Conservation (phyloP, 2,797 vertebrate genomes). For the Arrhamphus sclerolepis region DNA sequence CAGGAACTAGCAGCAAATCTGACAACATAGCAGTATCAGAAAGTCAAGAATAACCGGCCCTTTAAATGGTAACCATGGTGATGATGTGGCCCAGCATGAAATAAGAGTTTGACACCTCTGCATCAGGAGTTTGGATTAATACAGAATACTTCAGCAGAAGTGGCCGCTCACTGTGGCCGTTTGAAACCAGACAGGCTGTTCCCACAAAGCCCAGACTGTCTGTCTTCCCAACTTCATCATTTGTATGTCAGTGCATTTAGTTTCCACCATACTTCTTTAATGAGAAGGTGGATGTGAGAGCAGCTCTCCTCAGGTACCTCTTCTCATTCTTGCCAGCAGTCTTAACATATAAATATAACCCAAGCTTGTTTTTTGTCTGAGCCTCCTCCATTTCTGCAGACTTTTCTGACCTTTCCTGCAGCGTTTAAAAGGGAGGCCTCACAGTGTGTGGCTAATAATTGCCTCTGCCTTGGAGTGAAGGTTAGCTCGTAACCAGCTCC, state of each 20-base stretch:
- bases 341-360: not conserved
- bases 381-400: not conserved
- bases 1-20: too few relatives aligned
- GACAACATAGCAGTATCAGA: too few relatives aligned
- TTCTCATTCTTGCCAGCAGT: too few relatives aligned
- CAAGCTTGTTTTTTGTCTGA: not conserved
- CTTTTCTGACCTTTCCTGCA: constrained; percentile 19
- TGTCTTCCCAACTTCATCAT: constrained; percentile 13
- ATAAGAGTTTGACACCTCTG: too few relatives aligned
- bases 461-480: constrained; percentile 9
- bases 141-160: constrained; percentile 3
- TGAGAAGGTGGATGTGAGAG: too few relatives aligned
- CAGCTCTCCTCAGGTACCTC: too few relatives aligned
- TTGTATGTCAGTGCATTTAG: constrained; percentile 17
- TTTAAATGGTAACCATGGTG: too few relatives aligned
- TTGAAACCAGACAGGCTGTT: not conserved
- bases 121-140: not conserved
- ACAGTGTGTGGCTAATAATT: constrained; percentile 16
- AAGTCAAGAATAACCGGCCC: too few relatives aligned
- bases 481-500: constrained; percentile 6
- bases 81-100: too few relatives aligned
- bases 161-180: not conserved
- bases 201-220: not conserved
- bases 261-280: not conserved
- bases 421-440: constrained; percentile 11